These are phyloP conservation scores for Gandaritis pyraliata DNA, from an alignment of 2,888 invertebrate genomes.

Conservation along the genomic window DNA sequence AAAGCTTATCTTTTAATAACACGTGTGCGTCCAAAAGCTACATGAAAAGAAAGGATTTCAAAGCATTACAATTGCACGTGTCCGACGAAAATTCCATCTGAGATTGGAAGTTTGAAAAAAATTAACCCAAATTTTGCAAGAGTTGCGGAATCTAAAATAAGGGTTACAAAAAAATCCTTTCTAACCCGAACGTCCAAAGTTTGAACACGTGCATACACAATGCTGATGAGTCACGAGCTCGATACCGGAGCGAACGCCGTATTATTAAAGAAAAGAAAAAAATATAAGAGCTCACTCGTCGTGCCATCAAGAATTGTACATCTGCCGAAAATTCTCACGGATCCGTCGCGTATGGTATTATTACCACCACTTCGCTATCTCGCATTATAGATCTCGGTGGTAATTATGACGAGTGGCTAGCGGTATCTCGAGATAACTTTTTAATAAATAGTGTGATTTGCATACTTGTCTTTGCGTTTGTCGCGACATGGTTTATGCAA, in stretches of 20 bases:
- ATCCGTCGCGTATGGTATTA: constrained; percentile 76
- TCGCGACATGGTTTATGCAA: constrained; percentile 54
- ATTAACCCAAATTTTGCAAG: constrained; percentile 82
- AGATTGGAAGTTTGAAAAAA: constrained; percentile 65
- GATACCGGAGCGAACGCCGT: constrained; percentile 69
- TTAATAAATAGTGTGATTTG: constrained; percentile 74
- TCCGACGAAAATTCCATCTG: constrained; percentile 52
- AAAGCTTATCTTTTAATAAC: constrained; percentile 40
- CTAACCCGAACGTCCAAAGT: constrained; percentile 77
- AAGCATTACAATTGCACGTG: constrained; percentile 55
- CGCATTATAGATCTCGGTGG: constrained; percentile 67
- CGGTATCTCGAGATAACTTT: constrained; percentile 70
- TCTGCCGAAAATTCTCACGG: constrained; percentile 85
- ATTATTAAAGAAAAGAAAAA: constrained; percentile 77
- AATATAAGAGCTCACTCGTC: constrained; percentile 80
- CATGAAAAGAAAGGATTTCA: constrained; percentile 39
- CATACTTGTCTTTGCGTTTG: constrained; percentile 66
- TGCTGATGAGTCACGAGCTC: constrained; percentile 77
- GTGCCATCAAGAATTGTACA: constrained; percentile 83
- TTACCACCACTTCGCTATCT: constrained; percentile 71
- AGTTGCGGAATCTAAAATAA: constrained; percentile 82
- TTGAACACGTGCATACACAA: constrained; percentile 81
- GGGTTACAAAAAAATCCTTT: constrained; percentile 83
- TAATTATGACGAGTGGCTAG: constrained; percentile 79
- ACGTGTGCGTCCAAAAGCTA: constrained; percentile 35